Percentiles rank a stretch among this genome's conserved stretches.
Evolutionary conservation across 2,888 invertebrate species (phyloP).

Genomic region (Eubasilissa splendida): DNA sequence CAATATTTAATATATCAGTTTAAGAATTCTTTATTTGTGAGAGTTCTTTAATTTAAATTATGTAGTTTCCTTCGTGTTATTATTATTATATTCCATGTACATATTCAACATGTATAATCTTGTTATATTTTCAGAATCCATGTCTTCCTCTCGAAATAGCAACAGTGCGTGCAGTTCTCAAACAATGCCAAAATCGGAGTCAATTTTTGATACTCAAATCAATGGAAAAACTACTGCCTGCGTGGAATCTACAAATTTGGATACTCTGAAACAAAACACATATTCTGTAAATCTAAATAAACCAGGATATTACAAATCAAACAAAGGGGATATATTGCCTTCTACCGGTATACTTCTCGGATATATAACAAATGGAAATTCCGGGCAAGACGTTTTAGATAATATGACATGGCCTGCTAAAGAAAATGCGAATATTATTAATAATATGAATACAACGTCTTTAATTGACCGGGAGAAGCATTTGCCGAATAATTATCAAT

Average conservation of each 20-base stretch:
- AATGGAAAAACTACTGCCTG: constrained; percentile 61
- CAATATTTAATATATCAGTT: too few species aligned
- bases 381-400: neutral
- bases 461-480: constrained; percentile 1
- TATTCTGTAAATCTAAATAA: constrained; percentile 15
- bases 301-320: constrained; percentile 54
- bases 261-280: constrained; percentile 14
- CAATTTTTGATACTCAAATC: constrained; percentile 52
- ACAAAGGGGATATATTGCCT: constrained; percentile 44
- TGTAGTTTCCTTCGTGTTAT: too few species aligned
- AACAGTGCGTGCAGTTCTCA: constrained; percentile 64
- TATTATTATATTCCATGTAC: too few species aligned
- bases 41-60: too few species aligned
- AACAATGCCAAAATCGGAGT: constrained; percentile 62
- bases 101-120: too few species aligned
- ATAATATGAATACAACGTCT: neutral
- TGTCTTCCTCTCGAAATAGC: constrained; percentile 63
- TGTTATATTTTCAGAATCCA: constrained; percentile 53
- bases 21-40: too few species aligned
- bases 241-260: constrained; percentile 1
- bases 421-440: neutral
- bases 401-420: too few species aligned
- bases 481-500: constrained; percentile 23
- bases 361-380: constrained; percentile 39
- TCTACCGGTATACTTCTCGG: constrained; percentile 50